phyloP scores from a whole-genome alignment of 2,113 vertebrate species.

The Brachyistius frenatus region DNA sequence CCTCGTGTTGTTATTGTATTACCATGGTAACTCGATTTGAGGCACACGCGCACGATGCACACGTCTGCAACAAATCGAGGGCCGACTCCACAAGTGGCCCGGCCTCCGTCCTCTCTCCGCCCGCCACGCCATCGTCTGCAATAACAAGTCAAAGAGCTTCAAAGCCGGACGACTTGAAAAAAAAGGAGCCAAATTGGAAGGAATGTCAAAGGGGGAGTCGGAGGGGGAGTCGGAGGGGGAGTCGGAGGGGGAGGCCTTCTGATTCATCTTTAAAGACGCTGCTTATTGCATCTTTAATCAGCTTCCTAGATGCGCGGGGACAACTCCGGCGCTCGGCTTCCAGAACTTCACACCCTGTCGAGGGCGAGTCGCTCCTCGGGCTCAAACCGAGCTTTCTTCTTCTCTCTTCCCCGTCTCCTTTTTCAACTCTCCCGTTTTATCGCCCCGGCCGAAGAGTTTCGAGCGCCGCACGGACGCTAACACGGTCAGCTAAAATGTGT shows the following conservation, averaged over 20 bases:
- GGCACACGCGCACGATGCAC: not conserved
- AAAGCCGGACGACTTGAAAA: conserved; percentile 33
- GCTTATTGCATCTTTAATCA: conserved; percentile 77
- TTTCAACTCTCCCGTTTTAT: conserved; percentile 53
- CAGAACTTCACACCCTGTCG: conserved; percentile 58
- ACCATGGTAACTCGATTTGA: conserved; percentile 41
- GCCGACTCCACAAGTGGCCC: conserved; percentile 41
- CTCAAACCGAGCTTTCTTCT: conserved; percentile 49
- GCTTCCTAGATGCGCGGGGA: conserved; percentile 51
- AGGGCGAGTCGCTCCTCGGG: conserved; percentile 43
- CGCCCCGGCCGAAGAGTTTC: not conserved
- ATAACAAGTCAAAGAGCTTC: conserved; percentile 53
- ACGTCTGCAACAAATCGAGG: conserved; percentile 18
- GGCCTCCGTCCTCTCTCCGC: conserved; percentile 10
- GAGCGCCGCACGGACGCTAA: conserved; percentile 31
- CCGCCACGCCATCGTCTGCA: conserved; percentile 26
- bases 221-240: not conserved
- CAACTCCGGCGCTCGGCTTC: conserved; percentile 47
- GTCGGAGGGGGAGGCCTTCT: conserved; percentile 31
- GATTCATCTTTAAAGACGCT: conserved; percentile 81
- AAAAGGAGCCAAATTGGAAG: conserved; percentile 14
- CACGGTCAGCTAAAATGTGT: conserved; percentile 65
- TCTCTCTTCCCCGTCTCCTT: conserved; percentile 14
- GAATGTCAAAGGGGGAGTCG: not conserved
- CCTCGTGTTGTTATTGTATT: conserved; percentile 3